Evolutionary conservation across 1,140 invertebrate species (phyloP), one percentile per base, ranked within the genome.

Genomic region (Uloborus diversus): DNA sequence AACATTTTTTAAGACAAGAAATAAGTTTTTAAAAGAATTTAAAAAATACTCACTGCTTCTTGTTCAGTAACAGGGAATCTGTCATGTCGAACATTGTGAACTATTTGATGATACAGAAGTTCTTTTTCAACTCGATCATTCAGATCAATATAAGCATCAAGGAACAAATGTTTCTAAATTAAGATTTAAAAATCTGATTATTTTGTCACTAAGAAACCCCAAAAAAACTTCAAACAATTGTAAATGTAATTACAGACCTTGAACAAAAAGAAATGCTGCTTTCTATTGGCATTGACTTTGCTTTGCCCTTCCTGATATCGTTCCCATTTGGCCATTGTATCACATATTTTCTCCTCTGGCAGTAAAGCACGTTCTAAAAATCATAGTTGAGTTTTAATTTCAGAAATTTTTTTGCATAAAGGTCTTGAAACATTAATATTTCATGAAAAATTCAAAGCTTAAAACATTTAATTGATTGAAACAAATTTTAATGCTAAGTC

Each of bases 261-360:
- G 79, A 89, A 89, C 25, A 88, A 79, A 56, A 89, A 85, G 66
- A 84, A 86, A 64, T 88, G 85, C 62, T 88, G 87, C 64, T 83
- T 85, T 35, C 83, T 82, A 47, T 84, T 83, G 14, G 69, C 65
- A 71, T 25, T 79, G 14, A 73, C 61, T 64, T 79, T 81, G n/a
- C 61, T 69, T 71, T 84, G 83, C 62, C 82, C 82, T 81, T 85
- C 56, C 35, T 85, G 83, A 75, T 87, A 94, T 82, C 93, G 91
- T 86, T 98, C 96, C 96, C 96, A 98, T 86, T 96, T 94, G 0
- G 95, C 95, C 89, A 98, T 93, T 17, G 97, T 95, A 86, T 98
- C 96, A 3, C 95, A 94, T 14, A 96, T 91, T 84, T 96, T 95
- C 85, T 98, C 96, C 83, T 94, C 93, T 1, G 91, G 89, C 14